Percentiles rank a stretch among this genome's conserved stretches.
Evolutionary conservation across 35 echinoderm and acorn worm genomes (phyloP).

Genomic region (Ophioderma brevispina): DNA sequence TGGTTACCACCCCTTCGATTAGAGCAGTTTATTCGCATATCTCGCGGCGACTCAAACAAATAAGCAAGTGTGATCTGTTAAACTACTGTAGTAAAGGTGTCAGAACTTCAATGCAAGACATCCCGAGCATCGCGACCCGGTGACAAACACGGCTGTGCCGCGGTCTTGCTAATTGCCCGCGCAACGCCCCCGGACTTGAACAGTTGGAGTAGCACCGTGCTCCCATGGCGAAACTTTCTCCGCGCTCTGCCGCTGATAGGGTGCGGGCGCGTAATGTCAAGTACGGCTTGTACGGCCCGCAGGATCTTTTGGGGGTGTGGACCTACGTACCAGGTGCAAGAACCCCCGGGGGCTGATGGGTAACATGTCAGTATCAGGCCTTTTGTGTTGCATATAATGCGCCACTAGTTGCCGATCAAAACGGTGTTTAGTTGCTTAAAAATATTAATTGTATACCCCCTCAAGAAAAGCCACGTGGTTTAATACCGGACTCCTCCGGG

Average conservation of each 20-base stretch:
- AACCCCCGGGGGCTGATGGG: not conserved
- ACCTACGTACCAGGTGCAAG: not conserved
- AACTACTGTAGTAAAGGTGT: not conserved
- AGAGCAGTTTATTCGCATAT: not conserved
- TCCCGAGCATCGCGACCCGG: not conserved
- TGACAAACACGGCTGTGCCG: not conserved
- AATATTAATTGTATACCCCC: slow-evolving; percentile 1
- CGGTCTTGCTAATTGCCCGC: not conserved
- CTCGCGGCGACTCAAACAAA: slow-evolving; percentile 3
- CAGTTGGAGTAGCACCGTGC: not conserved
- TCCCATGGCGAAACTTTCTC: not conserved
- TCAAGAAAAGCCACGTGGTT: not conserved
- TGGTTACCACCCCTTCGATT: not conserved
- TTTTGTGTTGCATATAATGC: not conserved
- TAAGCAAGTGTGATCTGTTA: not conserved
- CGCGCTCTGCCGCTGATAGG: too few species aligned
- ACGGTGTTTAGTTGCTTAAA: not conserved
- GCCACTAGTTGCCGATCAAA: not conserved
- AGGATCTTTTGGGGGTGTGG: not conserved
- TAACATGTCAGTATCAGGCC: not conserved
- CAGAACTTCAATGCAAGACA: not conserved
- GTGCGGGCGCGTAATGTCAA: not conserved
- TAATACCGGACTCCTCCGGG: not conserved
- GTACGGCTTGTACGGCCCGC: not conserved
- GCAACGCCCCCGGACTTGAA: not conserved